Conservation (phyloP, 2,888 invertebrate genomes). For the Volucella inflata region DNA sequence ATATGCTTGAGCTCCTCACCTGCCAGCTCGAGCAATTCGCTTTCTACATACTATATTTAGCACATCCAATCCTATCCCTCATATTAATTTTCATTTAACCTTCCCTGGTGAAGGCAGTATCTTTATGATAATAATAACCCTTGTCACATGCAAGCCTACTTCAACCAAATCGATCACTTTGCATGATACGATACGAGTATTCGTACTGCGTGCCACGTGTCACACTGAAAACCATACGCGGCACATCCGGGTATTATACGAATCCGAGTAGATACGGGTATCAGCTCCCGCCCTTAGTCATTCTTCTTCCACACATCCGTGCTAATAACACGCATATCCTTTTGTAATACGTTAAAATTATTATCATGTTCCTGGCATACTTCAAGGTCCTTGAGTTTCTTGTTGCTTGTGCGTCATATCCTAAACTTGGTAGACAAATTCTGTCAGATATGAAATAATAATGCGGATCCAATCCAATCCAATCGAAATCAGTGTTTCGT, state of each 20-base stretch:
- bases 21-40: too few relatives aligned
- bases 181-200: conserved; percentile 22
- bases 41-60: background rate
- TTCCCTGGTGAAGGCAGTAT: background rate
- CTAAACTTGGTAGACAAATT: background rate
- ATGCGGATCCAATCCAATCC: conserved; percentile 52
- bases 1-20: too few relatives aligned
- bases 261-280: background rate
- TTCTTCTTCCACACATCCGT: conserved; percentile 9
- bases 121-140: conserved; percentile 27
- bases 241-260: background rate
- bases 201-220: conserved; percentile 56
- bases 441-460: conserved; percentile 32
- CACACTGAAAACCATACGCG: conserved; percentile 30
- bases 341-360: conserved; percentile 68
- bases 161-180: conserved; percentile 64
- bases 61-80: background rate
- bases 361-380: conserved; percentile 72
- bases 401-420: background rate
- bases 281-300: background rate
- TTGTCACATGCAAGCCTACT: conserved; percentile 28
- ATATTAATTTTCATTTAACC: conserved; percentile 20
- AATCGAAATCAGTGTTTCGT: conserved; percentile 53
- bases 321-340: conserved; percentile 57
- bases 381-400: conserved; percentile 33